phyloP scores from a whole-genome alignment of 2,113 vertebrate genomes.

The Psammodynastes pulverulentus region DNA sequence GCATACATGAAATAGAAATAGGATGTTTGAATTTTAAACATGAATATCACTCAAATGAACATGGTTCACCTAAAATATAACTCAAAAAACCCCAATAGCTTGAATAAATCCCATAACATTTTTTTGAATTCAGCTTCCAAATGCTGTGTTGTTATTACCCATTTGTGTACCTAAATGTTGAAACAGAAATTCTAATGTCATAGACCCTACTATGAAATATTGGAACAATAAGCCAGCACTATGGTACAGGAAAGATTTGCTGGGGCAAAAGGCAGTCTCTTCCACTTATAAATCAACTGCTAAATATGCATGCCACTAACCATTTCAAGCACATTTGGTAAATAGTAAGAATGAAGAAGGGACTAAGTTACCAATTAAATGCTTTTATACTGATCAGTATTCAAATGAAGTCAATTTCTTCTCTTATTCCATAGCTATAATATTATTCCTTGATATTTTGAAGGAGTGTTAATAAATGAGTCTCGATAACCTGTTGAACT shows the following conservation, averaged over 20 bases:
- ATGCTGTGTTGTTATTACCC: neutral
- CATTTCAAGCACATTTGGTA: neutral
- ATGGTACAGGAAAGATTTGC: neutral
- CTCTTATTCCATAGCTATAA: neutral
- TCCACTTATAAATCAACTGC: neutral
- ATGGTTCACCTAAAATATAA: conserved; percentile 54
- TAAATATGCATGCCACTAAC: neutral
- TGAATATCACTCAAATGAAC: conserved; percentile 46
- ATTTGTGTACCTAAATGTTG: neutral
- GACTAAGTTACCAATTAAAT: conserved; percentile 50
- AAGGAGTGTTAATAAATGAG: conserved; percentile 88
- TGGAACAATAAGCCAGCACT: neutral
- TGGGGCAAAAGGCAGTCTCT: neutral
- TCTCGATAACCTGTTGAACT: conserved; percentile 99
- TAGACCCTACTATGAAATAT: neutral
- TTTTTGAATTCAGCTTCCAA: neutral
- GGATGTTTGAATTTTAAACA: conserved; percentile 17
- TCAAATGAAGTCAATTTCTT: conserved; percentile 36
- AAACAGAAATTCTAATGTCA: neutral
- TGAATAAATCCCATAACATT: conserved; percentile 20
- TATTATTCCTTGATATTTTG: conserved; percentile 90
- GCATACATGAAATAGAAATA: conserved; percentile 57
- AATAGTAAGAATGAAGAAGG: neutral
- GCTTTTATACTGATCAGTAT: conserved; percentile 18
- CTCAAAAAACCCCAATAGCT: conserved; percentile 55